A percentile compares a stretch with the other conserved stretches of the same genome.
Conservation (phyloP, 2,797 vertebrate genomes). For the Loris lydekkerianus region DNA sequence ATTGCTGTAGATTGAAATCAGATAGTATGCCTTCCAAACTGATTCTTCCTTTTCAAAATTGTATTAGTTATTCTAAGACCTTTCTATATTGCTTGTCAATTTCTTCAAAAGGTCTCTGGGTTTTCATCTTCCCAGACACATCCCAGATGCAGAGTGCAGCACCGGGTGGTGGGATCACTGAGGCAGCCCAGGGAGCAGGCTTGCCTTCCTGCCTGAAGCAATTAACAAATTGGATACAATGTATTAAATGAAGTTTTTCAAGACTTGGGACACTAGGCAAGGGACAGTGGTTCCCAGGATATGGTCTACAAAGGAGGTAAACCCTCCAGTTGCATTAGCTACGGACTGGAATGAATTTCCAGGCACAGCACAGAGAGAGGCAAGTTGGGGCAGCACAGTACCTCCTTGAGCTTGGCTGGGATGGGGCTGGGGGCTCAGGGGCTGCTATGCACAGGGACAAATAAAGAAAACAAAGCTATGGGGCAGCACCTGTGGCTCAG, state of each 20-base stretch:
- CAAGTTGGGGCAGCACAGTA: background rate
- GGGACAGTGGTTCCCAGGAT: background rate
- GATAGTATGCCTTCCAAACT: background rate
- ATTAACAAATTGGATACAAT: background rate
- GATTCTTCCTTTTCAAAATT: conserved; percentile 33
- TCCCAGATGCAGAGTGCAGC: background rate
- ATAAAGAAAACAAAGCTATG: background rate
- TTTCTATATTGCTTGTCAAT: background rate
- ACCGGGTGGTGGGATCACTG: background rate
- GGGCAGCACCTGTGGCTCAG: too few relatives aligned
- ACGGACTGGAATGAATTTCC: background rate
- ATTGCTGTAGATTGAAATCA: conserved; percentile 22
- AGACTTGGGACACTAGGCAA: background rate
- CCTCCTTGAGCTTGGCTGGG: background rate
- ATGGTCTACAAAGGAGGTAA: background rate
- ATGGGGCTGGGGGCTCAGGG: fast-evolving
- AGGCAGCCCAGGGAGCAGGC: background rate
- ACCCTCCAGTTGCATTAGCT: background rate
- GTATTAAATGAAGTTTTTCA: background rate
- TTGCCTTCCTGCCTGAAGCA: background rate
- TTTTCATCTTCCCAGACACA: background rate
- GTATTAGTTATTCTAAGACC: background rate
- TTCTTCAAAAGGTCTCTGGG: background rate
- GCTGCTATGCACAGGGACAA: background rate
- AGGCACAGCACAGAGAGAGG: too few relatives aligned